Evolutionary conservation across 2,888 invertebrate genomes (phyloP).

Genomic region (Bombyx huttoni): DNA sequence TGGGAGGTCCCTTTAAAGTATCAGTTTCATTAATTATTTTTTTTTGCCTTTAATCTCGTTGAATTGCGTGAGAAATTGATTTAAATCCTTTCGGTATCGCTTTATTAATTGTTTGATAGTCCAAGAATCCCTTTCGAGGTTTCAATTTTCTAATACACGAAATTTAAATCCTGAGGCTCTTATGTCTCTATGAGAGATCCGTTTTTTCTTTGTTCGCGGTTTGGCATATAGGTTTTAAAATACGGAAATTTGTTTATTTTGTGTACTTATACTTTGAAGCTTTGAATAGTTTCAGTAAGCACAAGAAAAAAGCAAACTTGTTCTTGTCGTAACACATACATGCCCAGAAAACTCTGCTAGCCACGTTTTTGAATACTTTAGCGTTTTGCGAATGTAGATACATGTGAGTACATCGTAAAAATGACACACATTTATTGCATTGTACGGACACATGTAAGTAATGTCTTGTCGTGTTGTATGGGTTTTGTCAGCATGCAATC

Average conservation of each 20-base stretch:
- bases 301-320: too few relatives aligned
- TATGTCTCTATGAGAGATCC: too few relatives aligned
- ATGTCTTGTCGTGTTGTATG: constrained; percentile 49
- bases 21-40: constrained; percentile 16
- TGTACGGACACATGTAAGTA: constrained; percentile 49
- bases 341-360: constrained; percentile 28
- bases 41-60: constrained; percentile 11
- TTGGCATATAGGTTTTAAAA: too few relatives aligned
- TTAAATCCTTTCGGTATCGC: constrained; percentile 3
- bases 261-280: too few relatives aligned
- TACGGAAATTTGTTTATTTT: too few relatives aligned
- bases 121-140: too few relatives aligned
- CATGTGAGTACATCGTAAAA: constrained; percentile 49
- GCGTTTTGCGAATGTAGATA: too few relatives aligned
- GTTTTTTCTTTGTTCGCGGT: too few relatives aligned
- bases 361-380: constrained; percentile 21
- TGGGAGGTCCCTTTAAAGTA: constrained; percentile 42
- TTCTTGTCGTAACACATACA: too few relatives aligned
- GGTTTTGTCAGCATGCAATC: constrained; percentile 63
- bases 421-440: constrained; percentile 55
- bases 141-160: too few relatives aligned
- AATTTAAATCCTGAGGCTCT: too few relatives aligned
- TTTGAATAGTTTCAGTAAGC: too few relatives aligned
- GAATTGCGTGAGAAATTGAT: constrained; percentile 10
- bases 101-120: background rate